Evolutionary conservation across 2,888 invertebrate species (phyloP).

Genomic region (Mycalesis mineus): DNA sequence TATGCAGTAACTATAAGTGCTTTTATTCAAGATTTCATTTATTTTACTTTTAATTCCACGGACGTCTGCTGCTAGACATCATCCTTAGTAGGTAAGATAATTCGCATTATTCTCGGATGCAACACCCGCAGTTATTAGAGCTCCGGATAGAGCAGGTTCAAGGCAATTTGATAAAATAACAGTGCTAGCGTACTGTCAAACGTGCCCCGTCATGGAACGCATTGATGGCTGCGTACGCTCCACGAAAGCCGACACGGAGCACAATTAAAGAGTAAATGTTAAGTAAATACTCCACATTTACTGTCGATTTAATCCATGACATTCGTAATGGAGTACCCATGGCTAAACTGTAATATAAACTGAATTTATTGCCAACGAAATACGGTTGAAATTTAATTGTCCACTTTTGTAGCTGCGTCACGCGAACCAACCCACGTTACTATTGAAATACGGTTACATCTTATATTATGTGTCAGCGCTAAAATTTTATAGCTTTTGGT

Average conservation of each 20-base stretch:
- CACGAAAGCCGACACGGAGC: slow-evolving; percentile 49
- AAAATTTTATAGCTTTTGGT: no score
- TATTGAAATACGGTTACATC: not conserved
- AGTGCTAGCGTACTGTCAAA: slow-evolving; percentile 48
- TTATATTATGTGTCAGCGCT: not conserved
- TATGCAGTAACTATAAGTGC: no score
- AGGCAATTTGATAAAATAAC: slow-evolving; percentile 42
- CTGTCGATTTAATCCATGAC: slow-evolving; percentile 68
- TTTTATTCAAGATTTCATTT: no score
- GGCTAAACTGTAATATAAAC: slow-evolving; percentile 3
- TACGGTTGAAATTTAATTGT: slow-evolving; percentile 47
- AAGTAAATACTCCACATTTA: slow-evolving; percentile 72
- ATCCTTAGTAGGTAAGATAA: no score
- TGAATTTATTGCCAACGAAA: slow-evolving; percentile 30
- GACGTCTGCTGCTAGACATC: no score
- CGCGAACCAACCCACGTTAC: slow-evolving; percentile 46
- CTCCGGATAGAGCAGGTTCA: slow-evolving; percentile 9
- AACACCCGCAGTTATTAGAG: no score
- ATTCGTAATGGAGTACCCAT: slow-evolving; percentile 46
- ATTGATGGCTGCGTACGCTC: slow-evolving; percentile 52
- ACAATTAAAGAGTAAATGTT: slow-evolving; percentile 71
- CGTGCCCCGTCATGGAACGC: slow-evolving; percentile 61
- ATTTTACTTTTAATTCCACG: no score
- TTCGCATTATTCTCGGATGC: no score
- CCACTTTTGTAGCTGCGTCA: slow-evolving; percentile 23